These are phyloP conservation scores for Trachurus trachurus DNA, from an alignment of 2,797 vertebrate genomes.

Conservation along the genomic window DNA sequence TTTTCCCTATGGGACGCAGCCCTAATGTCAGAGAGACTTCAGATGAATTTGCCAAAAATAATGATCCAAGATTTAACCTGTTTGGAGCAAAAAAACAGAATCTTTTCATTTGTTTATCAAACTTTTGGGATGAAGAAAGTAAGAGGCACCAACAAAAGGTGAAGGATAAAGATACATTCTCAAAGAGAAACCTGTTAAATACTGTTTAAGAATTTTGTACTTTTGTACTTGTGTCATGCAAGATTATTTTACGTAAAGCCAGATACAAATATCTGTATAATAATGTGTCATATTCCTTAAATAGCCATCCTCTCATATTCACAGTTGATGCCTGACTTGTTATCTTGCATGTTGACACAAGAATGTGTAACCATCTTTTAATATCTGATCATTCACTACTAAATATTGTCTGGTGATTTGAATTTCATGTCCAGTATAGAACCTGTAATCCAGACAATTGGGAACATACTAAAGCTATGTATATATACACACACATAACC, in stretches of 20 bases:
- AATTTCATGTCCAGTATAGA: not conserved
- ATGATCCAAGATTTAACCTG: slow-evolving; percentile 11
- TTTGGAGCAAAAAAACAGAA: slow-evolving; percentile 18
- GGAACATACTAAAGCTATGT: not conserved
- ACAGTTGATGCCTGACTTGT: not conserved
- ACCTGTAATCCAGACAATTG: not conserved
- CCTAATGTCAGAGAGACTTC: not conserved
- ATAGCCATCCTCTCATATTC: not conserved
- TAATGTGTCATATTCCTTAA: not conserved
- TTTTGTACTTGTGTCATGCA: not conserved
- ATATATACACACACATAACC: not conserved
- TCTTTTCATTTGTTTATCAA: not conserved
- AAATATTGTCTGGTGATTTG: not conserved
- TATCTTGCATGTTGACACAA: not conserved
- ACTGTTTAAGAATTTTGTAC: not conserved
- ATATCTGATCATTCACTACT: not conserved
- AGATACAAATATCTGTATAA: not conserved
- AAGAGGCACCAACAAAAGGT: not conserved
- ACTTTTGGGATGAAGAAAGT: slow-evolving; percentile 1
- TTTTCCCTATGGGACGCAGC: slow-evolving; percentile 6
- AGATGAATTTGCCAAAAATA: slow-evolving; percentile 10
- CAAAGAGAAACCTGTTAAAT: not conserved
- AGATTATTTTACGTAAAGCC: not conserved
- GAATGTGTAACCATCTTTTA: not conserved
- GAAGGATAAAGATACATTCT: not conserved